Evolutionary conservation across 2,797 vertebrate genomes (phyloP), one percentile per base, ranked within the genome.

Genomic region (Zalophus californianus): DNA sequence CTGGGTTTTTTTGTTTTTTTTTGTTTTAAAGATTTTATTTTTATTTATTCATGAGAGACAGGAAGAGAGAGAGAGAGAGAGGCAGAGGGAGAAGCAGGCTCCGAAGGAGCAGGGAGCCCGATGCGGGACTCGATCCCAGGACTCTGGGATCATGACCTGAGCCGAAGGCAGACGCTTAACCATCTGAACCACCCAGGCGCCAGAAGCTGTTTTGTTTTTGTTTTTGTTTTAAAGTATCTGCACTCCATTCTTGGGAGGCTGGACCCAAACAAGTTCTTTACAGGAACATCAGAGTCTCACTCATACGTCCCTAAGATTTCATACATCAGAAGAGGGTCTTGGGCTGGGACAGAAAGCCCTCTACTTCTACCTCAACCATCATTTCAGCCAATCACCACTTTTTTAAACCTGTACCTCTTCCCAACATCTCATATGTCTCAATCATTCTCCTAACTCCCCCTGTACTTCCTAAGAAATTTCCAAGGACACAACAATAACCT

Each of bases 401-500:
- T 68, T 56, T 85, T 41, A 75, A 16, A 54, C 25, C 68, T 87
- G 41, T 35, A 72, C 68, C 29, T n/a, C 58, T 79, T 35, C 50
- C 41, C 1, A 11, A 80, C n/a, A 48, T 54, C 68, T 75, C 50
- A 50, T 2, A 54, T 12, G 20, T 86, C 52, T 86, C 92, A 86
- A 13, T 91, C 32, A 38, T 77, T 91, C 29, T 64, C 56, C 56
- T 16, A 27, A 38, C 23, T 41, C 18, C 52, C 12, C 21, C 48
- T 87, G 9, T 77, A 72, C 70, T 93, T 60, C 48, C 85, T 60
- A 85, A 92, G 66, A 52, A 86, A 78, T 62, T 91, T 73, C 48
- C 20, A 66, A 20, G 50, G 58, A 84, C 68, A 87, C 35, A 48
- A 62, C 50, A 86, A 82, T 52, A 92, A 54, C 90, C 58, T 72